Base-by-base conservation (phyloP, 2,797 vertebrate genomes). In the Falco novaeseelandiae region DNA sequence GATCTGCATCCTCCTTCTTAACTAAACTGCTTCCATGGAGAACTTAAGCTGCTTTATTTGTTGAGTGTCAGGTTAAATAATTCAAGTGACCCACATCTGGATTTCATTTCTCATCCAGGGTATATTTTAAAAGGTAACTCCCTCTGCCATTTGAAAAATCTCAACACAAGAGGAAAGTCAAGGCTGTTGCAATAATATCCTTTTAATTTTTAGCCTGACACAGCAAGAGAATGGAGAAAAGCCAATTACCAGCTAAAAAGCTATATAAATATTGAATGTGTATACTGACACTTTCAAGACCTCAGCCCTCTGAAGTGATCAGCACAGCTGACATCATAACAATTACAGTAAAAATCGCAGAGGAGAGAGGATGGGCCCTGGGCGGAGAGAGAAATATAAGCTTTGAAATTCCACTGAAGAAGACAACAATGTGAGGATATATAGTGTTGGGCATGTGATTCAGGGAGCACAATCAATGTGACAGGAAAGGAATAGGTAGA, bases 241-340 rank as follows among this genome's bases (percentile, higher is more conserved):
- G 16, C 2, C 38, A 73, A 34, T 77, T 63, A 55, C 29, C 30
- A 79, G 38, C 59, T 83, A 51, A 90, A 91, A 82, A 79, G 6
- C 48, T 90, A 40, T 69, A 96, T 93, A 97, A 94, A 95, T 95
- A 96, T 18, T 91, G 58, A 96, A 95, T 73, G n/a, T 55, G 48
- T 63, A 42, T 72, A 55, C 36, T 6, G 15, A 69, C 82, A 74
- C 51, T 91, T 95, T 83, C 95, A 78, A 97, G 87, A 81, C 74
- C 52, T 79, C 74, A 87, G 80, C 49, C 38, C 44, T 87, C 70
- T 81, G 46, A 96, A 94, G 30, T 14, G 55, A 87, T 58, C 29
- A 52, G 17, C 71, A 74, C 70, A 95, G 19, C 67, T 96, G 90
- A 83, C 81, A 90, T 49, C 48, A 36, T 82, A 87, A 58, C 30